Base-by-base conservation (phyloP, 2,113 vertebrate species). In the Rhea pennata region DNA sequence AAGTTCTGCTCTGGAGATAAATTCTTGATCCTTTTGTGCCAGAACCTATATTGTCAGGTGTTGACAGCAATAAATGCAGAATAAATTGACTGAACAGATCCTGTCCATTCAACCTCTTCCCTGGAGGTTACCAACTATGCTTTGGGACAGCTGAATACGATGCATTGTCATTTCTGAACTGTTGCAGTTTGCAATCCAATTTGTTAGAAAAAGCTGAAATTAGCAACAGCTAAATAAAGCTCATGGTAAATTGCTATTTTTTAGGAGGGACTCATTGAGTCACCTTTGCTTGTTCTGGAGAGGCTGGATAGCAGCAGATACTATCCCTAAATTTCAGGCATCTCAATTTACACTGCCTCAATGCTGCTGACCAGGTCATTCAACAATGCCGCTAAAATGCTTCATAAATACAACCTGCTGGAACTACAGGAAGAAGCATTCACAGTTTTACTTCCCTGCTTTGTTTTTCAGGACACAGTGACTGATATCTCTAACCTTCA, bases 21-120 rank as follows among this genome's bases (percentile, higher is more conserved):
- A 74, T 14, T 84, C 75, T 21, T 2, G 0, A 6, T 90, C 23
- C 36, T 40, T 95, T 59, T 74, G 72, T 77, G 64, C 88, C 33
- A 31, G 39, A 26, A 73, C 76, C 50, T 39, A 14, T 15, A 2
- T 88, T 75, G 24, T 81, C 48, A 86, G 26, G 40, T n/a, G 42
- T 17, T 90, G 61, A 39, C 80, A 93, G 86, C 59, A 42, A 7
- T 39, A 61, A 42, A 23, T 27, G 39, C 71, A 85, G 75, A 79
- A 92, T 5, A 53, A 93, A 91, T 94, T 94, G 91, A 92, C 72
- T 46, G 69, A 77, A 88, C 91, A 90, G 76, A 88, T 90, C 33
- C 64, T 92, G 44, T 36, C 56, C 73, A 29, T 77, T 93, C 59
- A 90, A 72, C 83, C 26, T 20, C 40, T 90, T 86, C 64, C 88